Evolutionary conservation across 2,888 invertebrate genomes (phyloP), one percentile per base, ranked within the genome.

Genomic region (Meandrusa payeni): DNA sequence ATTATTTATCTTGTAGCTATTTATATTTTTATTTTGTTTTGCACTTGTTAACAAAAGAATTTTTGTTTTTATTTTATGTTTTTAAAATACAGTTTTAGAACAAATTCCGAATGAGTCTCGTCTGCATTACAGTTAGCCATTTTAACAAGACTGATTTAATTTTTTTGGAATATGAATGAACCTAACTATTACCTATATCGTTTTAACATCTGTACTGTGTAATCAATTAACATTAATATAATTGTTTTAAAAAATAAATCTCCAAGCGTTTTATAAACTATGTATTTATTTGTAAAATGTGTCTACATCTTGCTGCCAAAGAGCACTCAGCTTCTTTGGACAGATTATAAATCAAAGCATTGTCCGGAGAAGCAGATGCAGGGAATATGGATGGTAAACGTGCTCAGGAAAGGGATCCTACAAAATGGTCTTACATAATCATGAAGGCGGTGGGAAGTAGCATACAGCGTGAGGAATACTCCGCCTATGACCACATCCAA

Each of bases 81-180:
- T 61, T 64, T 61, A 55, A n/a, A n/a, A 51, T 57, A 61, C 54
- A n/a, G 63, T 64, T 62, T 70, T 67, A 67, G 70, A 70, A 71
- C 64, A 69, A 70, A 75, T 75, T 76, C 69, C 67, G 69, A 47
- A 60, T 66, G 68, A 69, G 61, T 70, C 69, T 73, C 64, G 69
- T 69, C 64, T 72, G 73, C 69, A 69, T 65, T n/a, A 67, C 74
- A 74, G 75, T 81, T 80, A 87, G 88, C 86, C 87, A 86, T 88
- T 86, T 79, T 88, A 88, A 88, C 88, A 88, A 88, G 88, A 88
- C 88, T 88, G 88, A 88, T 86, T 83, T 86, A 75, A 74, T 76
- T 86, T n/a, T n/a, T n/a, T 83, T 80, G 80, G 70, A 76, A 48
- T 50, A 67, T 73, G 69, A 80, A 76, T 78, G 76, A 82, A 77